Base-by-base conservation (phyloP, 2,888 invertebrate species). In the Seira ritae region DNA sequence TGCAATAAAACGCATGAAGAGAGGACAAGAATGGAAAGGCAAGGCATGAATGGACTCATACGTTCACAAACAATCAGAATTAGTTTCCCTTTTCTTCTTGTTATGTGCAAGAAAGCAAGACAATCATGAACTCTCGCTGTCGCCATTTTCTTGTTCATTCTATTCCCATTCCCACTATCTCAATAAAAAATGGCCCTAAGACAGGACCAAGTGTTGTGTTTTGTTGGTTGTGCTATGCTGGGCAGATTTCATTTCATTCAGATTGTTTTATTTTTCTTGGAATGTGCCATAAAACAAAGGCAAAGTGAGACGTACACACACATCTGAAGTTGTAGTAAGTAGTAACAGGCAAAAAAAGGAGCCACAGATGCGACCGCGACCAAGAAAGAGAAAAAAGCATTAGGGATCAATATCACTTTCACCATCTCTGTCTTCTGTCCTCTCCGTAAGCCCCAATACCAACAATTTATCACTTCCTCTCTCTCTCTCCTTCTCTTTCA, bases 371-470 rank as follows among this genome's bases (percentile, higher is more conserved):
- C 76, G 84, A 70, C 55, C 46, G 24, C 65, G 46, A 75, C 55
- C 8, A 77, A 68, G 42, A 50, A 55, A 65, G 46, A 68, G 70
- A 79, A 74, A 65, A 73, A 74, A 60, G 74, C n/a, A 69, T 71
- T 55, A 74, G 82, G 80, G 87, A 86, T 87, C 87, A 87, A 86
- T 87, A 87, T 87, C 87, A 86, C 86, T 87, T 87, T 87, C 86
- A 85, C 78, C 85, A 79, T 78, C 75, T 60, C 85, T 80, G 76
- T 68, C 80, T 80, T 83, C 66, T 77, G 82, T 83, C 79, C 75
- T 80, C 84, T 78, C 75, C 50, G 31, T 37, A 20, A 68, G 42
- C 62, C 20, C 62, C 72, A 17, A 80, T 42, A 37, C 72, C 73
- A 69, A 79, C 80, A 81, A 85, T 81, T 81, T 85, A 85, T 79